Conservation (phyloP, 2,888 invertebrate genomes). For the Trissolcus brochymenae region DNA sequence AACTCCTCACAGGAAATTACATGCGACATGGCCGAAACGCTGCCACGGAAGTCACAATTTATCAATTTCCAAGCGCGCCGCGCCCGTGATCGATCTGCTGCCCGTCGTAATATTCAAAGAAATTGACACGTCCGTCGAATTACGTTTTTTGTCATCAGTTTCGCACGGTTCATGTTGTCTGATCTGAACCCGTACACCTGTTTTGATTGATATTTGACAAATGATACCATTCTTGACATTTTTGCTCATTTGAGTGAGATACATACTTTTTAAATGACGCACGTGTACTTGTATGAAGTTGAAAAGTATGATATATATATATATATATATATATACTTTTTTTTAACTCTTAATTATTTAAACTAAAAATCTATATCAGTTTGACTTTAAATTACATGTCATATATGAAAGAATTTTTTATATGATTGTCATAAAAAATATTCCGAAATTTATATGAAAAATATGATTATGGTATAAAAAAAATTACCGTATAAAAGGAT, state of each 20-base stretch:
- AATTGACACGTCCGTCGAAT: constrained; percentile 49
- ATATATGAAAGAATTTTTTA: too few relatives aligned
- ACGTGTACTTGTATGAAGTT: too few relatives aligned
- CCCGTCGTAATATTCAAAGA: constrained; percentile 50
- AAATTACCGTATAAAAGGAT: constrained; percentile 27
- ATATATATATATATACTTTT: too few relatives aligned
- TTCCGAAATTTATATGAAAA: too few relatives aligned
- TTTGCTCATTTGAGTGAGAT: too few relatives aligned
- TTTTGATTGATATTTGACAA: constrained; percentile 35
- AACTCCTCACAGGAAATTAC: constrained; percentile 74
- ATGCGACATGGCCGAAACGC: constrained; percentile 71
- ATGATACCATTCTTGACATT: background rate
- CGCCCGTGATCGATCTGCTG: constrained; percentile 60
- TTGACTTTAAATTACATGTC: too few relatives aligned
- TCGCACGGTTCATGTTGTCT: constrained; percentile 31
- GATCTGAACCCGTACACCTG: constrained; percentile 30
- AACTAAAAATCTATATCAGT: too few relatives aligned
- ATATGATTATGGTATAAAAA: constrained; percentile 13
- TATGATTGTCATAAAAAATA: too few relatives aligned
- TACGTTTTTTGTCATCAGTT: constrained; percentile 32
- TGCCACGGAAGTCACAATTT: constrained; percentile 74
- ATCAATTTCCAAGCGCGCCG: constrained; percentile 69
- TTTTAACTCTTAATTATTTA: too few relatives aligned
- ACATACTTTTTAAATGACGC: too few relatives aligned
- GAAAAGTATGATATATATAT: too few relatives aligned